These are phyloP conservation scores for Neogobius melanostomus DNA, from an alignment of 2,113 vertebrate genomes.

Conservation along the genomic window DNA sequence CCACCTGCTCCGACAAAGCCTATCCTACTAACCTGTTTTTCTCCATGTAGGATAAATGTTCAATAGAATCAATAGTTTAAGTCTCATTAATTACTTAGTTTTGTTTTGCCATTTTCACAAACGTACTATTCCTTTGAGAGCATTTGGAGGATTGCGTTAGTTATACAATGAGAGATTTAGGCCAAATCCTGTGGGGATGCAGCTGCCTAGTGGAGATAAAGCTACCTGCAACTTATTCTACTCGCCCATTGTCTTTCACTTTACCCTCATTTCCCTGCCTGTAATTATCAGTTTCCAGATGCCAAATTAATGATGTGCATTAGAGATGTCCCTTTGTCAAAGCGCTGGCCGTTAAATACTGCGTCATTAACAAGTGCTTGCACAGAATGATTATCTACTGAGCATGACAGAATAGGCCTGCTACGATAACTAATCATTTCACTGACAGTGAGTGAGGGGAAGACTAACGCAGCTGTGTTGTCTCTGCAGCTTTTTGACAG, in stretches of 20 bases:
- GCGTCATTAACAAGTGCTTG: constrained; percentile 55
- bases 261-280: constrained; percentile 55
- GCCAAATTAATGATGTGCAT: constrained; percentile 65
- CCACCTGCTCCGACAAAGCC: constrained; percentile 4
- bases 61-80: background rate
- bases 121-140: constrained; percentile 2
- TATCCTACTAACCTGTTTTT: constrained; percentile 9
- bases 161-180: constrained; percentile 28
- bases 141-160: constrained; percentile 1
- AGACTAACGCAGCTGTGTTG: constrained; percentile 28
- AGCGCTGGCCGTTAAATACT: constrained; percentile 51
- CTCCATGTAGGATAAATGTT: constrained; percentile 7
- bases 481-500: constrained; percentile 42
- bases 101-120: constrained; percentile 4
- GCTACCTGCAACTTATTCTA: constrained; percentile 23
- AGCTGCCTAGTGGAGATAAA: constrained; percentile 18
- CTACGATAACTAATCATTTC: constrained; percentile 26
- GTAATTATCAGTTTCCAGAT: constrained; percentile 61
- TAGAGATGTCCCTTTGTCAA: constrained; percentile 62
- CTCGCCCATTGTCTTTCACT: constrained; percentile 57
- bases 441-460: constrained; percentile 25
- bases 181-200: constrained; percentile 29
- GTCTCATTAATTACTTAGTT: background rate
- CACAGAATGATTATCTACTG: constrained; percentile 60
- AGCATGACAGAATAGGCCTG: constrained; percentile 46